Evolutionary conservation across 2,888 invertebrate species (phyloP), one percentile per base, ranked within the genome.

Genomic region (Leucophenga montana): DNA sequence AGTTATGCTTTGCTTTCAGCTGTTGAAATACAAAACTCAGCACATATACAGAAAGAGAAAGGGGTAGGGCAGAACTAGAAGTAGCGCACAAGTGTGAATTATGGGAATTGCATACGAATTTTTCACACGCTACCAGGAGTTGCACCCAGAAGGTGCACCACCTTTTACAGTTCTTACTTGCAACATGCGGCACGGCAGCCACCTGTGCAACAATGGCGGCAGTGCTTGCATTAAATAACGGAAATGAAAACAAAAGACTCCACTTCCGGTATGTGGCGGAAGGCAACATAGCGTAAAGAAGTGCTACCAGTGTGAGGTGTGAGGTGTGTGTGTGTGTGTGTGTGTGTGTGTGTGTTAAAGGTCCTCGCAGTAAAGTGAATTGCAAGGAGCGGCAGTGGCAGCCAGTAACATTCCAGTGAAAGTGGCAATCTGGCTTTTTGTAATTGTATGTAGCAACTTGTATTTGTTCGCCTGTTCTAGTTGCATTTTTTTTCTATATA

Each of bases 201-300:
- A 61, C 61, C 61, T 64, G 62, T 64, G 62, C 22, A 68, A 64
- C 71, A 73, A 69, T 71, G 75, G 44, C 18, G 33, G 50, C 39
- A 46, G 3, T 22, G 46, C 79, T 78, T 80, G 82, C 80, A 83
- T 84, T 84, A 82, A 83, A 83, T 78, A 83, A 83, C 82, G 83
- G 85, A 84, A 83, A 83, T 83, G 79, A 80, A 83, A 83, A 84
- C 85, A 83, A 84, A 83, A 79, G 83, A 79, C 80, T 78, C 75
- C 76, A 84, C 78, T 80, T 83, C 85, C 85, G 85, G 66, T 67
- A 56, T 44, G 20, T 14, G 39, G 75, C 69, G 22, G 9, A 46
- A 65, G 59, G 69, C 64, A 39, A 8, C 39, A 39, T 39, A 39
- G 39, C 9, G 39, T 39, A 13, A n/a, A 54, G 27, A 46, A 57